Evolutionary conservation across 2,113 vertebrate genomes (phyloP), one percentile per base, ranked within the genome.

Genomic region (Macaca nemestrina): DNA sequence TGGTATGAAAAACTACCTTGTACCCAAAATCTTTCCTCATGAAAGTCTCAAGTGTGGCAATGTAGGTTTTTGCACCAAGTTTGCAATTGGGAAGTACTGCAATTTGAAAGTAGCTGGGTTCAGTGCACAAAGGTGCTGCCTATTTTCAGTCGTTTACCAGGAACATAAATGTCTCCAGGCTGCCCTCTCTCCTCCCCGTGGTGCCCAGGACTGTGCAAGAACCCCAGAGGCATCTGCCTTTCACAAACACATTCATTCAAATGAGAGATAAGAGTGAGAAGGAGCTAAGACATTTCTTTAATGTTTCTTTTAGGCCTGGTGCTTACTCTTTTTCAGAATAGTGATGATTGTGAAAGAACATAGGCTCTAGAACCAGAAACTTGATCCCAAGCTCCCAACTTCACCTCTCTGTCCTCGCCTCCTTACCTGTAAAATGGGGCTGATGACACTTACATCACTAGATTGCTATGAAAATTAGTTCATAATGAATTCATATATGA

Each of bases 141-240:
- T 91, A 79, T 68, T 84, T n/a, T 81, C 55, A 81, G 88, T 68
- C 94, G 76, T 76, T 97, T 72, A 68, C 83, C 75, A 93, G 86
- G 80, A 88, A 88, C 14, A 73, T 0, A 2, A 50, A 82, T 14
- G 7, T 38, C 40, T 80, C 93, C 72, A 40, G 91, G 70, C 40
- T 88, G 45, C 57, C 52, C 12, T 6, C 22, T 18, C 32, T 64
- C 40, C 30, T 82, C 68, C 40, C 3, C 22, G 70, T 20, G 45
- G 55, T 86, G n/a, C 43, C 90, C 22, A 20, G 48, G 45, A 55
- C 5, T 1, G 22, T 50, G 79, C 2, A 86, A 40, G 80, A 83
- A 43, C 20, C 55, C n/a, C n/a, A 68, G 35, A 50, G 52, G 25
- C 5, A 14, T 25, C 18, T 9, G 61, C 16, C 57, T 79, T 48